Conservation (phyloP, 2,797 vertebrate species). For the Sciaenops ocellatus region DNA sequence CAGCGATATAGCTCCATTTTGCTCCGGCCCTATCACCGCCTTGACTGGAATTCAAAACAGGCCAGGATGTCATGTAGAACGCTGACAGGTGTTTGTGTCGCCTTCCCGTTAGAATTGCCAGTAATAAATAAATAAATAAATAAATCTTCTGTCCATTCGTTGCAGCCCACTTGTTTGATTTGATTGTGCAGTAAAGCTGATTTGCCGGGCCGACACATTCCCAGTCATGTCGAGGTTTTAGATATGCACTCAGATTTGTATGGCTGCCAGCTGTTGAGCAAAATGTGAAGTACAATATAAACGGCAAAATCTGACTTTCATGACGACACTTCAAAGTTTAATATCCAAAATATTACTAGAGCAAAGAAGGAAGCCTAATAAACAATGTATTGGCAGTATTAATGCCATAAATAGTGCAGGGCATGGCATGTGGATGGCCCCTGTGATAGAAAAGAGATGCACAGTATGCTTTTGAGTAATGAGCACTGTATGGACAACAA, state of each 20-base stretch:
- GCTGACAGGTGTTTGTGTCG: constrained; percentile 62
- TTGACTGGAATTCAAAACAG: constrained; percentile 64
- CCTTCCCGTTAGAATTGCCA: constrained; percentile 24
- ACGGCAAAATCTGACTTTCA: constrained; percentile 6
- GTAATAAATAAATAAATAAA: background rate
- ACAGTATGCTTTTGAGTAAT: too few relatives aligned
- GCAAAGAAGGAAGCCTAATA: background rate
- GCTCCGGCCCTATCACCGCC: constrained; percentile 46
- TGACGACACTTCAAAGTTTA: constrained; percentile 8
- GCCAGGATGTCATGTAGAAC: constrained; percentile 33
- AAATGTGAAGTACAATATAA: constrained; percentile 8
- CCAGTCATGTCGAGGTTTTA: background rate
- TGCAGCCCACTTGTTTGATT: constrained; percentile 37
- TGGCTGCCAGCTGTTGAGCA: constrained; percentile 17
- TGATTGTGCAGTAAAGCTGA: constrained; percentile 36
- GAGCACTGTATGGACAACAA: too few relatives aligned
- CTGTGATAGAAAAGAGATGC: too few relatives aligned
- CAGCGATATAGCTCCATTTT: constrained; percentile 70
- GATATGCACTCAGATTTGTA: constrained; percentile 19
- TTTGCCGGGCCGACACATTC: constrained; percentile 11
- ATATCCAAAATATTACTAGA: background rate
- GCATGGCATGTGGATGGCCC: too few relatives aligned
- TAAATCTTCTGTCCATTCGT: background rate
- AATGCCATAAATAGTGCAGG: background rate
- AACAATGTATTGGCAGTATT: background rate